Evolutionary conservation across 2,113 vertebrate genomes (phyloP).

Genomic region (Prietella phreatophila): DNA sequence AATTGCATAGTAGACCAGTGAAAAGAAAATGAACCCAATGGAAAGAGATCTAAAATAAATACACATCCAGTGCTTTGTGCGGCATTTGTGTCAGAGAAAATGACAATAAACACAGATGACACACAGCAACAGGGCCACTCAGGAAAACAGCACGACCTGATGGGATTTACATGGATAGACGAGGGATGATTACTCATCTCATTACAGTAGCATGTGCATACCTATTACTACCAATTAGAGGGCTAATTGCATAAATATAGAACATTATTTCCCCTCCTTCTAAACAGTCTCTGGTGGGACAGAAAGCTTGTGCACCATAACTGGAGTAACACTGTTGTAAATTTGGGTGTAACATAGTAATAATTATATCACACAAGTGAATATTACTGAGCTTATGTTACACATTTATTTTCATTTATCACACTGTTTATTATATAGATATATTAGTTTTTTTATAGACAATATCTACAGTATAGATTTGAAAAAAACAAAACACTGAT

Average conservation of each 20-base stretch:
- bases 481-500: background rate
- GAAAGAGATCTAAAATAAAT: background rate
- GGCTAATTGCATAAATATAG: slow-evolving; percentile 77
- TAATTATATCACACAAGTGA: background rate
- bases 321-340: slow-evolving; percentile 1
- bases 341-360: background rate
- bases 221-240: slow-evolving; percentile 77
- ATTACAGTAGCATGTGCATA: slow-evolving; percentile 74
- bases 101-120: slow-evolving; percentile 34
- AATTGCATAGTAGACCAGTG: background rate
- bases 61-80: background rate
- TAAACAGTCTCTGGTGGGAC: slow-evolving; percentile 59
- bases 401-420: background rate
- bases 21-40: background rate
- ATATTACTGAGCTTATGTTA: slow-evolving; percentile 5
- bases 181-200: slow-evolving; percentile 67
- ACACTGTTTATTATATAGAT: background rate
- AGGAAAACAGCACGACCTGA: slow-evolving; percentile 68
- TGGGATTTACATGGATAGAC: slow-evolving; percentile 72
- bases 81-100: background rate
- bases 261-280: slow-evolving; percentile 62
- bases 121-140: slow-evolving; percentile 57
- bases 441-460: background rate
- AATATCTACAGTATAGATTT: background rate
- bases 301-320: slow-evolving; percentile 28